Evolutionary conservation across 1,140 invertebrate genomes (phyloP).

Genomic region (Phortica variegata): DNA sequence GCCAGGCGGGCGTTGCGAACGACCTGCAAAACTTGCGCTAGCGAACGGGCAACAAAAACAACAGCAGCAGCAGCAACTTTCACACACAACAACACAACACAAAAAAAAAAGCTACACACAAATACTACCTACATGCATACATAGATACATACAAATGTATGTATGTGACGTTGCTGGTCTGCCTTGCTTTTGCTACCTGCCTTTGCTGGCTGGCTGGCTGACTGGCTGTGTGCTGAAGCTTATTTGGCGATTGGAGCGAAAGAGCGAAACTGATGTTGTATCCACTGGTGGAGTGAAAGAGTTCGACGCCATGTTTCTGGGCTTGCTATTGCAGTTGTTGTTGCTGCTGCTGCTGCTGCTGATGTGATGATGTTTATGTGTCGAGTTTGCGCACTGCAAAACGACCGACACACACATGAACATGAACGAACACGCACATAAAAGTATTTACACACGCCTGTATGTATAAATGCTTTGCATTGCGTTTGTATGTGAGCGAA

Average conservation of each 20-base stretch:
- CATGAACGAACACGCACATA: conserved; percentile 6
- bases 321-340: neutral
- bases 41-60: too few relatives aligned
- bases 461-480: too few relatives aligned
- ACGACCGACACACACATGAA: conserved; percentile 17
- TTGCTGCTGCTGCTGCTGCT: conserved; percentile 7
- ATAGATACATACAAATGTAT: conserved; percentile 1
- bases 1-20: too few relatives aligned
- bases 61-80: conserved; percentile 34
- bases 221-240: neutral
- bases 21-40: too few relatives aligned
- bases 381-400: conserved; percentile 17
- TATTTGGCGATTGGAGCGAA: neutral
- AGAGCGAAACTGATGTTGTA: too few relatives aligned
- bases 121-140: too few relatives aligned
- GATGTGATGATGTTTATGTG: too few relatives aligned
- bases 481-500: too few relatives aligned
- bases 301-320: neutral
- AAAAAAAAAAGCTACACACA: conserved; percentile 25
- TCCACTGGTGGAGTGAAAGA: neutral
- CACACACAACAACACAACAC: conserved; percentile 11
- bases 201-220: too few relatives aligned
- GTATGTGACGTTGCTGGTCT: conserved; percentile 2
- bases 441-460: neutral
- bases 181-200: neutral